A percentile compares a stretch with the other conserved stretches of the same genome.
These are phyloP conservation scores for Cyprinodon diabolis DNA, from an alignment of 2,797 vertebrate genomes.

Conservation along the genomic window DNA sequence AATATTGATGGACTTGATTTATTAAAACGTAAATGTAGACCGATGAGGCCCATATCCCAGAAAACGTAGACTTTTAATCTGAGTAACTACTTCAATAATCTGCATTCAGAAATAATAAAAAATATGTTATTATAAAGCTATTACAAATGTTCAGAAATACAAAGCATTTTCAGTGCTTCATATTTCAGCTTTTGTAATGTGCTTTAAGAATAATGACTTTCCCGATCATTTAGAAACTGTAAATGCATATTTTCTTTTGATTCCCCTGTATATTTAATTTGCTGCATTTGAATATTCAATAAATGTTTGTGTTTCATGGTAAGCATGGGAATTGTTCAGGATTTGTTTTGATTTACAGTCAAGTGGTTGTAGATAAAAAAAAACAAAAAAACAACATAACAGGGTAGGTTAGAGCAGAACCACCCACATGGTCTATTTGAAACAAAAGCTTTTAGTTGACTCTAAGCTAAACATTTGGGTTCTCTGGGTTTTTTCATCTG, in stretches of 20 bases:
- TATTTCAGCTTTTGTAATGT: not conserved
- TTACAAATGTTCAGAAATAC: not conserved
- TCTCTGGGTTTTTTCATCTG: slow-evolving; percentile 9
- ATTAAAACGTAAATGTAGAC: not conserved
- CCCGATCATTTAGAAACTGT: not conserved
- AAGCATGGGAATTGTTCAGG: not conserved
- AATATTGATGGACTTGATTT: not conserved
- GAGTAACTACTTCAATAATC: not conserved
- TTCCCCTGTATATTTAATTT: not conserved
- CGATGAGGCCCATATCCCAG: not conserved
- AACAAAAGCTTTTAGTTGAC: slow-evolving; percentile 6
- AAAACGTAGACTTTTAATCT: not conserved
- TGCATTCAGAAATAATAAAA: not conserved
- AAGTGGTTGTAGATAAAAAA: not conserved
- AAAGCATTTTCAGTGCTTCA: not conserved
- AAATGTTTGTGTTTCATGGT: not conserved
- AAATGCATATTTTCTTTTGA: not conserved
- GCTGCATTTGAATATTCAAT: not conserved
- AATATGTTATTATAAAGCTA: not conserved
- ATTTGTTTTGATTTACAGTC: not conserved
- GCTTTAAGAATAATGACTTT: not conserved
- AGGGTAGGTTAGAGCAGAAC: not conserved
- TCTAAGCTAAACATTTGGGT: slow-evolving; percentile 8
- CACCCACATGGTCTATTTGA: not conserved
- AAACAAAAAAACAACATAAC: not conserved